phyloP scores from a whole-genome alignment of 2,797 vertebrate species.

The Sciurus vulgaris region DNA sequence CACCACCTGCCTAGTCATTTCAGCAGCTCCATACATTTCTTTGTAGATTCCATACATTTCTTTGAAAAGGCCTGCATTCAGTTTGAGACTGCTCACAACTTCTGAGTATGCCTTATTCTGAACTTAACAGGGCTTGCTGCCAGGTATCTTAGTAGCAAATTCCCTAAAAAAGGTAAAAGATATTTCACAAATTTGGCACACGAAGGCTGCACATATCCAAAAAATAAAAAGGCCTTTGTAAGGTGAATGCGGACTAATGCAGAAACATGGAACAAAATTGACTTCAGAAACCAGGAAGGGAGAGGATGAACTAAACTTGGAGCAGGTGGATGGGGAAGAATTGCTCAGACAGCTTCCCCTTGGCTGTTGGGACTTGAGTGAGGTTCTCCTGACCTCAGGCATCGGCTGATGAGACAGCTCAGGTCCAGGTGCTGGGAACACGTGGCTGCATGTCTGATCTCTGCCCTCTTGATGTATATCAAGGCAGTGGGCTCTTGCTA shows the following conservation, averaged over 20 bases:
- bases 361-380: not conserved
- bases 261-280: conserved; percentile 47
- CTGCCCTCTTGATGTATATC: not conserved
- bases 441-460: not conserved
- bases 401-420: not conserved
- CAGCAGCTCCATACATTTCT: not conserved
- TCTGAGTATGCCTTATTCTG: not conserved
- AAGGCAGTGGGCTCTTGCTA: not conserved
- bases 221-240: conserved; percentile 77
- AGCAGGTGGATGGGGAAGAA: conserved; percentile 56
- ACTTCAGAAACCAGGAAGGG: fast-evolving
- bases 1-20: not conserved
- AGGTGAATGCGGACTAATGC: conserved; percentile 63
- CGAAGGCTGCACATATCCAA: conserved; percentile 79
- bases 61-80: not conserved
- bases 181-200: conserved; percentile 84
- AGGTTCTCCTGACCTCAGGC: not conserved
- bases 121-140: conserved; percentile 21
- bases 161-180: conserved; percentile 78
- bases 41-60: not conserved
- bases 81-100: not conserved
- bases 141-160: conserved; percentile 67
- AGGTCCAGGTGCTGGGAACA: conserved; percentile 65
- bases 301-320: not conserved
- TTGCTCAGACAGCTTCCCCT: not conserved